These are phyloP conservation scores for Lasioglossum calceatum DNA, from an alignment of 2,888 invertebrate species.

Conservation along the genomic window DNA sequence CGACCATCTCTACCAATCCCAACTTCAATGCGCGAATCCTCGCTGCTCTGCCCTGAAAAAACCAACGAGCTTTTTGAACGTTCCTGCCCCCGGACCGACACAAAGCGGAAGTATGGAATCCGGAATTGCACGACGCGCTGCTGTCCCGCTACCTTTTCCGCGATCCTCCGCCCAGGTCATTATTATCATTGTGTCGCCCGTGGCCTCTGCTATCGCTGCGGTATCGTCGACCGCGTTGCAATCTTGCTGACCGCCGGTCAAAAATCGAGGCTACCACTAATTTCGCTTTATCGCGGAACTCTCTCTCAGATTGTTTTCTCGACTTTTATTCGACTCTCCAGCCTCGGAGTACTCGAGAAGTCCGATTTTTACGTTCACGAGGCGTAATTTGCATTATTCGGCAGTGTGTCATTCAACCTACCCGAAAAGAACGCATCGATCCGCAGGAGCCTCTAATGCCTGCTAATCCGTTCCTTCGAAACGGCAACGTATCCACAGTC, in stretches of 20 bases:
- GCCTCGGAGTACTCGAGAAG: neutral
- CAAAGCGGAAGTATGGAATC: neutral
- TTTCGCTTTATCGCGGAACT: neutral
- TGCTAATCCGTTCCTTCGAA: neutral
- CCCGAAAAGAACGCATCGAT: neutral
- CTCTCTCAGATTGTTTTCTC: neutral
- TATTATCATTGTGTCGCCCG: neutral
- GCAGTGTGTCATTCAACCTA: neutral
- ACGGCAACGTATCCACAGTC: neutral
- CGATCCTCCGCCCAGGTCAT: neutral
- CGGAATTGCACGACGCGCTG: neutral
- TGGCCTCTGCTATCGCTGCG: neutral
- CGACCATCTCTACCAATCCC: slow-evolving; percentile 19
- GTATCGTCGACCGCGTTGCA: neutral
- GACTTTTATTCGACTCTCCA: neutral
- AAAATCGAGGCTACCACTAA: neutral
- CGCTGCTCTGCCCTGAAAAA: slow-evolving; percentile 4
- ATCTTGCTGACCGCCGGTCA: neutral
- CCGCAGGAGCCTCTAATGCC: neutral
- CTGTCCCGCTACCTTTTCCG: neutral
- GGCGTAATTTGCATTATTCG: no score
- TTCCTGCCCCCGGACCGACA: neutral
- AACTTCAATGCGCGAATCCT: slow-evolving; percentile 13
- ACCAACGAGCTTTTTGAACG: slow-evolving; percentile 27
- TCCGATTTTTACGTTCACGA: no score